Conservation (phyloP, 1,140 invertebrate species). For the Caerostris extrusa region DNA sequence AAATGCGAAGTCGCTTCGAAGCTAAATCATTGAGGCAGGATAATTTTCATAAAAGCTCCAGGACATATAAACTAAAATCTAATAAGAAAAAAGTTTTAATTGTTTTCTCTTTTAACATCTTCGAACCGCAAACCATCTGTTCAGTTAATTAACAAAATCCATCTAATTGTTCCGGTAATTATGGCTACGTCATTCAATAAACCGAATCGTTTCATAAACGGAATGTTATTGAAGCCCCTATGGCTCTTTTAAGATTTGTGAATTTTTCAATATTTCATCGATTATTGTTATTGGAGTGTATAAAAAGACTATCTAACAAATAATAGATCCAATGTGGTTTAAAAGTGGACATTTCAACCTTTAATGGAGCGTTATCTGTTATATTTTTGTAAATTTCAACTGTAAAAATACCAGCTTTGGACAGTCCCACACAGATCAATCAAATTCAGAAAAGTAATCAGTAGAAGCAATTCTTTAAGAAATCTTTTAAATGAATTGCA, state of each 20-base stretch:
- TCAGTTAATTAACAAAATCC: conserved; percentile 53
- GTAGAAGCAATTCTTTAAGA: too few species aligned
- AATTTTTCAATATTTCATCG: neutral
- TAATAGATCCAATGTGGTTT: neutral
- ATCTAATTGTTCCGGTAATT: conserved; percentile 33
- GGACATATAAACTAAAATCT: conserved; percentile 15
- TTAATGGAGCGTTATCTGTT: too few species aligned
- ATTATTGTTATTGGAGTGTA: neutral
- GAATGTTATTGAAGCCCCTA: conserved; percentile 25
- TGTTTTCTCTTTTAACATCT: conserved; percentile 37
- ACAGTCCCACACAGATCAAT: too few species aligned
- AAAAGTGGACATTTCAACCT: too few species aligned
- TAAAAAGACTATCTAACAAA: neutral
- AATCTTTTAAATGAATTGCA: too few species aligned
- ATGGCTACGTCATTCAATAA: conserved; percentile 28
- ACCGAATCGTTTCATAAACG: neutral
- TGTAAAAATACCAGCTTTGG: too few species aligned
- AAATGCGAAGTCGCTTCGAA: conserved; percentile 3
- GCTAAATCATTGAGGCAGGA: conserved; percentile 22
- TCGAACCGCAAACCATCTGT: conserved; percentile 39
- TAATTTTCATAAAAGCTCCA: conserved; percentile 28
- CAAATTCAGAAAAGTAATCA: too few species aligned
- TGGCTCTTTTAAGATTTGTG: neutral
- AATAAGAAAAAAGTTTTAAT: conserved; percentile 9
- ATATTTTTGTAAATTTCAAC: too few species aligned